A percentile compares a stretch with the other conserved stretches of the same genome.
Conservation (phyloP, 1,140 invertebrate species). For the Physella acuta region DNA sequence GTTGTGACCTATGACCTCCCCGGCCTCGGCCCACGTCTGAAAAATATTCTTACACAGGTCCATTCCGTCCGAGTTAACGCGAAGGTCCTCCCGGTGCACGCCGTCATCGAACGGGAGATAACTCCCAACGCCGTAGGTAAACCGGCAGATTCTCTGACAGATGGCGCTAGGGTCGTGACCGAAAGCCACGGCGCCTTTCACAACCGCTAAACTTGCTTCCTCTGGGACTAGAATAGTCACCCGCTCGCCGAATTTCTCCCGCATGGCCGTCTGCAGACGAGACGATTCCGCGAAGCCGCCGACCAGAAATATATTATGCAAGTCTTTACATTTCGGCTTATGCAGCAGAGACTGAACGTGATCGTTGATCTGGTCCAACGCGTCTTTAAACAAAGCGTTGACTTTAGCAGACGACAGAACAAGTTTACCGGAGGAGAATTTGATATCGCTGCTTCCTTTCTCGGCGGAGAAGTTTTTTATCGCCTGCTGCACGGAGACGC, state of each 20-base stretch:
- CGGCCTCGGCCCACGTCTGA: constrained; percentile 65
- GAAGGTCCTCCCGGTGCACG: constrained; percentile 64
- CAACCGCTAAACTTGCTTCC: constrained; percentile 54
- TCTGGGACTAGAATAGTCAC: constrained; percentile 65
- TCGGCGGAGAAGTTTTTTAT: constrained; percentile 44
- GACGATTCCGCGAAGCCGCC: constrained; percentile 67
- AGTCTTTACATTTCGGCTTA: constrained; percentile 51
- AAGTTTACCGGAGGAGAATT: constrained; percentile 53
- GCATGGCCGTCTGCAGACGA: constrained; percentile 63
- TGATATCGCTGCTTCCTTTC: constrained; percentile 35
- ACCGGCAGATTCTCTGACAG: constrained; percentile 63
- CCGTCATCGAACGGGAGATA: constrained; percentile 59
- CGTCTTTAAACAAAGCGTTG: constrained; percentile 45
- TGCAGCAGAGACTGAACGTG: constrained; percentile 46
- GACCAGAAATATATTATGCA: constrained; percentile 66
- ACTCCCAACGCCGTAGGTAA: constrained; percentile 68
- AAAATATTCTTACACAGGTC: constrained; percentile 67
- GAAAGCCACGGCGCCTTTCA: constrained; percentile 65
- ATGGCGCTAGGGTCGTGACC: constrained; percentile 66
- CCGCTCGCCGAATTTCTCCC: constrained; percentile 59
- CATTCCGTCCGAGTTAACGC: constrained; percentile 62
- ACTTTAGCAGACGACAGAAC: constrained; percentile 47
- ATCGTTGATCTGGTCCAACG: constrained; percentile 48
- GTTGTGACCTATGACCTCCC: constrained; percentile 63
- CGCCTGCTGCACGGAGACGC: constrained; percentile 45